A percentile compares a stretch with the other conserved stretches of the same genome.
phyloP scores from a whole-genome alignment of 2,113 vertebrate species.

The Trogon melanurus region DNA sequence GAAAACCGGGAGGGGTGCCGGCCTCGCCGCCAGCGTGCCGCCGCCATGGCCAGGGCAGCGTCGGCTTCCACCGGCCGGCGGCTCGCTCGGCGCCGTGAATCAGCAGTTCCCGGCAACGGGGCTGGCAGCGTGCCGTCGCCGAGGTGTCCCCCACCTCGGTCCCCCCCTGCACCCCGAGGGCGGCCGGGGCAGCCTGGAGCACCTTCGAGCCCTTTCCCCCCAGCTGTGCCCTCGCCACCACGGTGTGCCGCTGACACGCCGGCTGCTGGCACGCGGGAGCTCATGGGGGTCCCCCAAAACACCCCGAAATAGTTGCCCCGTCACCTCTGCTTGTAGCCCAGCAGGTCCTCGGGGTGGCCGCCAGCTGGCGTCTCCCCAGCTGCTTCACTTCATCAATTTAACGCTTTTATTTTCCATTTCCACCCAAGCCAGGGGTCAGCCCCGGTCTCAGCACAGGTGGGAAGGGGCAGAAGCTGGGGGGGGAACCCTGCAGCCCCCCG shows the following conservation, averaged over 20 bases:
- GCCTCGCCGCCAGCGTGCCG: background rate
- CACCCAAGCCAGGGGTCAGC: background rate
- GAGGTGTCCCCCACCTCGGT: background rate
- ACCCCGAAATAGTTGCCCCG: background rate
- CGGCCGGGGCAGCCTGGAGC: rapidly evolving
- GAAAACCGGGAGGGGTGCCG: background rate
- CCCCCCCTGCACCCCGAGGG: background rate
- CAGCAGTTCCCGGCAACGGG: conserved; percentile 42
- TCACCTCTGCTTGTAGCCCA: background rate
- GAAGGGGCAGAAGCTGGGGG: background rate
- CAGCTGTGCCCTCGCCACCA: background rate
- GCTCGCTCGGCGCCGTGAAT: conserved; percentile 12
- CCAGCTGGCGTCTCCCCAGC: rapidly evolving
- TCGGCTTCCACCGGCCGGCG: background rate
- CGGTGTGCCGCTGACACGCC: rapidly evolving
- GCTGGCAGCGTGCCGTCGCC: background rate
- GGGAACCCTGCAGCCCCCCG: background rate
- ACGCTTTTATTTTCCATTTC: background rate
- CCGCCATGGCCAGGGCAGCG: background rate
- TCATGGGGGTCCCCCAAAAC: background rate
- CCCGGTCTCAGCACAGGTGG: background rate
- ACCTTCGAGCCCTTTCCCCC: background rate
- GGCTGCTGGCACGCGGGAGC: background rate
- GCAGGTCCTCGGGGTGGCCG: rapidly evolving
- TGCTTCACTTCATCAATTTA: background rate